Percentiles rank a stretch among this genome's conserved stretches.
These are phyloP conservation scores for Busarellus nigricollis DNA, from an alignment of 2,797 vertebrate genomes.

Conservation along the genomic window DNA sequence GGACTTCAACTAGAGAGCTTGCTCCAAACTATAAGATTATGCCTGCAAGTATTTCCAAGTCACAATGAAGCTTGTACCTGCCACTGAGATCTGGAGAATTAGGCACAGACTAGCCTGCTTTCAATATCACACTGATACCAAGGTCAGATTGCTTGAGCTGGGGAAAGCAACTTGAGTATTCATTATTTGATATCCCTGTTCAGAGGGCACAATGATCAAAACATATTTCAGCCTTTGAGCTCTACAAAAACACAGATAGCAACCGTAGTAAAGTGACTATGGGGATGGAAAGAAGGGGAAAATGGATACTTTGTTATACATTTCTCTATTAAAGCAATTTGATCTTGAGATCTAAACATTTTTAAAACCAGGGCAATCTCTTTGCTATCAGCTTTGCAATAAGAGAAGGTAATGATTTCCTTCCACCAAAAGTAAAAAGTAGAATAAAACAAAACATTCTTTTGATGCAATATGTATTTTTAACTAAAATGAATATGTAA, in stretches of 20 bases:
- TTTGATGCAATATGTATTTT: neutral
- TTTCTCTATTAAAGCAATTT: neutral
- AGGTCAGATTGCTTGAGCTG: neutral
- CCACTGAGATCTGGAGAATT: neutral
- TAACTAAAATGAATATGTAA: neutral
- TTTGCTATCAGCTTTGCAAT: neutral
- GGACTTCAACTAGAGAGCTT: neutral
- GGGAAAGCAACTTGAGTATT: neutral
- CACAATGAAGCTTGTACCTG: neutral
- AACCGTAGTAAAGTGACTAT: neutral
- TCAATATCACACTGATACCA: neutral
- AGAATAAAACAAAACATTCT: neutral
- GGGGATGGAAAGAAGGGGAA: neutral
- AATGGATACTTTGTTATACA: neutral
- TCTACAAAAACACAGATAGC: neutral
- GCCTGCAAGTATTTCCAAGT: neutral
- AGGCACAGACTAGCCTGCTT: neutral
- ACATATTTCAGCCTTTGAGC: neutral
- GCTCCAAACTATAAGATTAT: neutral
- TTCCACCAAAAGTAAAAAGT: neutral
- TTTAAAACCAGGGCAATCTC: neutral
- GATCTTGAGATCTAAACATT: neutral
- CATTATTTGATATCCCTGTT: neutral
- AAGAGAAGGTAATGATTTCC: neutral
- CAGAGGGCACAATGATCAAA: neutral